These are phyloP conservation scores for Drosophila ezoana DNA, from an alignment of 2,888 invertebrate species.

Conservation along the genomic window DNA sequence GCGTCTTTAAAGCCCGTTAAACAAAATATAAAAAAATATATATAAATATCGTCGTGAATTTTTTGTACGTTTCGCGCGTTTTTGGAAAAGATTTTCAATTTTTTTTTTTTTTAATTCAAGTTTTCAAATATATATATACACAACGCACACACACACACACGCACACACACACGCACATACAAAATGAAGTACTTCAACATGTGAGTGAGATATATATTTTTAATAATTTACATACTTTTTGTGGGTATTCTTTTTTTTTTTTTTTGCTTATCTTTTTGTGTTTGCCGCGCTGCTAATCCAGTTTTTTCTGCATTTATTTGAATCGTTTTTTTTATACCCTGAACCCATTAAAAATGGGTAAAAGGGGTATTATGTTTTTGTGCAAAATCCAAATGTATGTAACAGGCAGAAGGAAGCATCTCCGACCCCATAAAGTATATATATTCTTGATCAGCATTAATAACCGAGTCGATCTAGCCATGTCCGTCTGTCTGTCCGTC, in stretches of 20 bases:
- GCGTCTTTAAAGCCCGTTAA: conserved; percentile 25
- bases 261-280: conserved; percentile 21
- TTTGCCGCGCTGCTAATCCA: conserved; percentile 14
- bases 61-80: conserved; percentile 55
- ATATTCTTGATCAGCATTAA: too few species aligned
- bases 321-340: background rate
- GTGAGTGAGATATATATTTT: conserved; percentile 68
- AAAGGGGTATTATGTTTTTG: too few species aligned
- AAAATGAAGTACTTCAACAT: conserved; percentile 83
- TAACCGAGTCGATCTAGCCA: too few species aligned
- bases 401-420: too few species aligned
- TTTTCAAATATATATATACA: conserved; percentile 26
- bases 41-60: conserved; percentile 21
- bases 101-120: conserved; percentile 42
- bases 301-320: conserved; percentile 2
- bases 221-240: background rate
- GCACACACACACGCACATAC: conserved; percentile 26
- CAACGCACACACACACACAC: conserved; percentile 14
- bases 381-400: too few species aligned
- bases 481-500: too few species aligned
- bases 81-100: conserved; percentile 36
- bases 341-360: too few species aligned
- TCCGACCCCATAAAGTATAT: too few species aligned
- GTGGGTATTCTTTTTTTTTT: conserved; percentile 13
- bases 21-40: background rate